phyloP scores from a whole-genome alignment of 2,888 invertebrate species.

The Dinocampus coccinellae region DNA sequence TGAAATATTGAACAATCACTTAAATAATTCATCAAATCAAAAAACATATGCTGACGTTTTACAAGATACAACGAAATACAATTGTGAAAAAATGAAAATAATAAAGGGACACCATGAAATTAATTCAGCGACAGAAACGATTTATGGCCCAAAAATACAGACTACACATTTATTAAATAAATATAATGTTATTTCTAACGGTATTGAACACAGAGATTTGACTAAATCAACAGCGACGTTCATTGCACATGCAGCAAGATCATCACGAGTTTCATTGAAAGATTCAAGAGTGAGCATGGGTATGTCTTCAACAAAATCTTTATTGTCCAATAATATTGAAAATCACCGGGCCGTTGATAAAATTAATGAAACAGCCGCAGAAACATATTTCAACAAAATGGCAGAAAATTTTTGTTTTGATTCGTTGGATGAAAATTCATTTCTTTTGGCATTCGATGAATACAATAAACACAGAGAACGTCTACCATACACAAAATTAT shows the following conservation, averaged over 20 bases:
- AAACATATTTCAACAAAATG: slow-evolving; percentile 32
- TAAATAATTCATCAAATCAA: not conserved
- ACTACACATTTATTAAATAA: not conserved
- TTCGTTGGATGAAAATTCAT: slow-evolving; percentile 27
- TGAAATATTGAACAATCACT: not conserved
- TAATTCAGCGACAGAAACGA: not conserved
- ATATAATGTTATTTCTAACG: not conserved
- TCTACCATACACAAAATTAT: slow-evolving; percentile 34
- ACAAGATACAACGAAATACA: slow-evolving; percentile 20
- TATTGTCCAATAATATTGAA: not conserved
- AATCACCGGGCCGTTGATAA: not conserved
- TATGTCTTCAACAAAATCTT: not conserved
- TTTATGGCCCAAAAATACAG: not conserved
- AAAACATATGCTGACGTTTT: slow-evolving; percentile 40
- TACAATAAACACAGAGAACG: slow-evolving; percentile 29
- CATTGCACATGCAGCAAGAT: not conserved
- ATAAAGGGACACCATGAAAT: not conserved
- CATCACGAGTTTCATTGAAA: not conserved
- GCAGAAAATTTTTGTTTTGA: slow-evolving; percentile 40
- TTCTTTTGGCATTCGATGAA: slow-evolving; percentile 35
- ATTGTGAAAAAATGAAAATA: not conserved
- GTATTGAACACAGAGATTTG: not conserved
- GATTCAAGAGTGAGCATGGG: not conserved
- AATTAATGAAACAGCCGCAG: not conserved
- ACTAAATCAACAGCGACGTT: not conserved